Evolutionary conservation across 2,113 vertebrate genomes (phyloP), one percentile per base, ranked within the genome.

Genomic region (Cottus gobio): DNA sequence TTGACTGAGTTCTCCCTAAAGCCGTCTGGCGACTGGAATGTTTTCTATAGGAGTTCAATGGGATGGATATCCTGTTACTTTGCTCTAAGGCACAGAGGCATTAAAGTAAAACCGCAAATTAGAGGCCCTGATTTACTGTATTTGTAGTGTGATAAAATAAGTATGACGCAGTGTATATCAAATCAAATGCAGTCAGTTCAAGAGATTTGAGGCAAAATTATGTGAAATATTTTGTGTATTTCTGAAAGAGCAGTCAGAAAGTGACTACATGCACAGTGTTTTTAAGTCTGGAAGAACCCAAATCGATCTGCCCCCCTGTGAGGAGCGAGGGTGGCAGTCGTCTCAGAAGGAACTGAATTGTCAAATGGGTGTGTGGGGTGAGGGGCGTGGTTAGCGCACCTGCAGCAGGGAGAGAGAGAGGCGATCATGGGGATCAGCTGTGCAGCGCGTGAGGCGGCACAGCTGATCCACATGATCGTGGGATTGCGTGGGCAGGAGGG

Each of bases 1-100:
- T 79, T 61, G 58, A 8, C 28, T 39, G n/a, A 10, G n/a, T 76
- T 75, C 74, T 15, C 7, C 63, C 44, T 63, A 0, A 72, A 71
- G 69, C 57, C 39, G 34, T 67, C 22, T 75, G 56, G 77, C n/a
- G 28, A 77, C 67, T 28, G 16, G 16, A 62, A 7, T 70, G 48
- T 72, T 82, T 85, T 77, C 56, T 44, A 22, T 24, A 78, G 22
- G n/a, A 71, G 85, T 77, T 82, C 54, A 75, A 50, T 18, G 46
- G 36, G 10, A 60, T 12, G 36, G 50, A 26, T 82, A 60, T 90
- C 71, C 36, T 72, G 31, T 87, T 85, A 62, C 78, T 65, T 80
- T 66, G 64, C 77, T 73, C 36, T n/a, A 3, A 79, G 68, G 52
- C 52, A 72, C 44, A 57, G 1, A 68, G 18, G 36, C 18, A 3